Evolutionary conservation across 2,797 vertebrate genomes (phyloP).

Genomic region (Adelosebastes latens): DNA sequence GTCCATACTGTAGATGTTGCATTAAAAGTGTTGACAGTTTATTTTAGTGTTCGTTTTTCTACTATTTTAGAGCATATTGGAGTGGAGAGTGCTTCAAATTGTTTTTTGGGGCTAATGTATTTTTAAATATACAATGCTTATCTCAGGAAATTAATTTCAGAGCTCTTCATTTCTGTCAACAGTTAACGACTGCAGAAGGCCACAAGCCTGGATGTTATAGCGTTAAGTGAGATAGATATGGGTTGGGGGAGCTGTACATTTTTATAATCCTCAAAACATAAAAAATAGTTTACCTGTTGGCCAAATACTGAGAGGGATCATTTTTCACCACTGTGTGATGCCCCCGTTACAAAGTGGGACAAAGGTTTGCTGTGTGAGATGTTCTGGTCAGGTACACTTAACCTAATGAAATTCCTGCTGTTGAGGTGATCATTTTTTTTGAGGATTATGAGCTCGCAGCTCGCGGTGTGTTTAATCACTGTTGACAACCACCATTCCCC

Average conservation of each 20-base stretch:
- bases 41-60: neutral
- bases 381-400: slow-evolving; percentile 24
- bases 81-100: neutral
- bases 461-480: slow-evolving; percentile 24
- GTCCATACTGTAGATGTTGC: neutral
- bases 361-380: neutral
- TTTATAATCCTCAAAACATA: neutral
- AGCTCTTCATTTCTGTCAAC: neutral
- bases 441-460: slow-evolving; percentile 33
- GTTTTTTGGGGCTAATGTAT: neutral
- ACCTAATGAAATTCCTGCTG: slow-evolving; percentile 44
- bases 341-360: neutral
- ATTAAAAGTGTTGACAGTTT: neutral
- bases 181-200: neutral
- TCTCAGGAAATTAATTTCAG: neutral
- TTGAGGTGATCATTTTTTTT: slow-evolving; percentile 9
- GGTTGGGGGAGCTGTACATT: too few species aligned
- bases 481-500: slow-evolving; percentile 10
- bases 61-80: neutral
- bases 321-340: neutral
- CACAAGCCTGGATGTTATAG: neutral
- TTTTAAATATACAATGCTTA: neutral
- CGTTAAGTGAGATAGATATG: neutral
- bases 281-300: neutral
- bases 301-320: neutral